Evolutionary conservation across 1,140 invertebrate genomes (phyloP), one percentile per base, ranked within the genome.

Genomic region (Propsilocerus akamusi): DNA sequence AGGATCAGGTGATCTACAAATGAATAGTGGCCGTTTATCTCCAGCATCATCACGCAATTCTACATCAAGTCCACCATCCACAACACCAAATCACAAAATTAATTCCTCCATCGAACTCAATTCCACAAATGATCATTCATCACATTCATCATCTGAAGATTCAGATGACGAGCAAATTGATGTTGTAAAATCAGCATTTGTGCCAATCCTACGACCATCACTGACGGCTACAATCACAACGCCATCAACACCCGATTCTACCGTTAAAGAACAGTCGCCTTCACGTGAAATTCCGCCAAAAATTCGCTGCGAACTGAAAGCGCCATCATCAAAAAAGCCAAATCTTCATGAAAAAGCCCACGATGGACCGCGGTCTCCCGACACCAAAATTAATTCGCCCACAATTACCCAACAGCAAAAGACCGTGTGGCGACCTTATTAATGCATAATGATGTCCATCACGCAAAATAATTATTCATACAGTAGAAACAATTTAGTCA

Each of bases 351-450:
- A 59, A 20, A 41, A 41, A 46, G 50, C 63, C 6, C 56, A 62
- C 2, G 66, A 71, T 22, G 71, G 66, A 2, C 61, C 65, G 11
- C 68, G 67, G 56, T 65, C 67, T 0, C 76, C 72, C 12, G 74
- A 74, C 10, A 81, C 78, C 0, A 81, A 77, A 57, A 68, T 80
- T 28, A 64, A 70, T 5, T 65, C 72, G 48, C 71, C 71, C 25
- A 58, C 72, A 5, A 66, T 73, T 56, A 68, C 68, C 23, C 63
- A 68, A 17, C 69, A 75, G 14, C 34, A 41, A 7, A 81, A 83
- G 67, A 71, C 75, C 12, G 80, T 85, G 10, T 85, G 82, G 82
- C 70, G 80, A 57, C 82, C 81, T 12, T 85, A 85, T 67, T 85
- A 72, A 72, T 14, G 22, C n/a, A 20, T 8, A 20, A 20, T 46